phyloP scores from a whole-genome alignment of 2,797 vertebrate genomes.

The Telmatherina bonti region DNA sequence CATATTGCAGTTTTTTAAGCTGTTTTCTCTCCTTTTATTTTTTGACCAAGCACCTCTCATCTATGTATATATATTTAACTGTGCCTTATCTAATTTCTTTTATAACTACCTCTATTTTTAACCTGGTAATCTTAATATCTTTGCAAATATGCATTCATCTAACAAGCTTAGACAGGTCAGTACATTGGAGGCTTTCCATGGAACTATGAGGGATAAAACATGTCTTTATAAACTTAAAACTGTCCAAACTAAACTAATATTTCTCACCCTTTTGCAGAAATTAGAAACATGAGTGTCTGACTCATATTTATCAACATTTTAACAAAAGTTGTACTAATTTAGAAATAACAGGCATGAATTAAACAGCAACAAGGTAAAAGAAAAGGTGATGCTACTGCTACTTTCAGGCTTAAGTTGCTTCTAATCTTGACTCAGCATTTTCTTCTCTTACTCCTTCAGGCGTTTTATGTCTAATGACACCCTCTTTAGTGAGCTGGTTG shows the following conservation, averaged over 20 bases:
- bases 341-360: background rate
- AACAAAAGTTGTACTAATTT: no score
- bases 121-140: background rate
- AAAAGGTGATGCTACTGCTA: background rate
- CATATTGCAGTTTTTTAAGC: background rate
- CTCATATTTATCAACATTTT: background rate
- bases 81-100: background rate
- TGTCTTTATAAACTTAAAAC: no score
- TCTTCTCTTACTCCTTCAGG: constrained; percentile 59
- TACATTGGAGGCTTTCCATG: background rate
- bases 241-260: no score
- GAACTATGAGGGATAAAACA: background rate
- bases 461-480: constrained; percentile 86
- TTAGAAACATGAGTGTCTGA: background rate
- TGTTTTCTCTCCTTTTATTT: background rate
- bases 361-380: background rate
- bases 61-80: background rate
- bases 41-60: background rate
- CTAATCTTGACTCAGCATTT: background rate
- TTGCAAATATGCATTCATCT: background rate
- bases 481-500: constrained; percentile 85
- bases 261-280: no score
- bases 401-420: background rate
- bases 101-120: background rate
- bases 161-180: background rate